phyloP scores from a whole-genome alignment of 1,140 invertebrate species.

The Heterodera carotae region DNA sequence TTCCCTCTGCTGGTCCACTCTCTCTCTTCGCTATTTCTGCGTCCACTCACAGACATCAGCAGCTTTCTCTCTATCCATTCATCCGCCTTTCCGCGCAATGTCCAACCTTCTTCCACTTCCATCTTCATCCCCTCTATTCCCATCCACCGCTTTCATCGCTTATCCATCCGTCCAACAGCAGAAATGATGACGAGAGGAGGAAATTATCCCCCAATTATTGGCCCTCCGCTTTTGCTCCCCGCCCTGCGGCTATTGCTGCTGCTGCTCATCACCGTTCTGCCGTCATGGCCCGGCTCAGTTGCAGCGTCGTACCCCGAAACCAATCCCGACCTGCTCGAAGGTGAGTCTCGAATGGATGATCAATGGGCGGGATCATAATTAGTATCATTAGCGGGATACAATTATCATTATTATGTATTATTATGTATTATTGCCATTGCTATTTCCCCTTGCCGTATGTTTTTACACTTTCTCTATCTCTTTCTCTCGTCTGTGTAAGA shows the following conservation, averaged over 20 bases:
- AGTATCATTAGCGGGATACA: no score
- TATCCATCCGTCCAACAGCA: not conserved
- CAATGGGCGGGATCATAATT: no score
- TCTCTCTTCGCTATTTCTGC: not conserved
- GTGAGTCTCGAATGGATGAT: not conserved
- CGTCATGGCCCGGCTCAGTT: not conserved
- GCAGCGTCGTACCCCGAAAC: not conserved
- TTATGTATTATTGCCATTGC: not conserved
- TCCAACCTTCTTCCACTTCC: not conserved
- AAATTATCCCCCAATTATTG: not conserved
- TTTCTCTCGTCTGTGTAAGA: no score
- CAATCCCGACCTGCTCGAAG: conserved; percentile 14
- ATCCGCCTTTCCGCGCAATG: conserved; percentile 2
- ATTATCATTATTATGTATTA: no score
- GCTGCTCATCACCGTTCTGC: not conserved
- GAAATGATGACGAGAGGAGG: not conserved
- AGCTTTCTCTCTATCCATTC: not conserved
- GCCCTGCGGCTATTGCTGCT: not conserved
- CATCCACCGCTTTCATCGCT: not conserved
- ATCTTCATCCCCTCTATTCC: not conserved
- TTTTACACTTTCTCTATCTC: no score
- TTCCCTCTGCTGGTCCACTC: not conserved
- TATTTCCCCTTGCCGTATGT: conserved; percentile 9
- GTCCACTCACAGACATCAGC: not conserved
- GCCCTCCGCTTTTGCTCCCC: not conserved